Conservation (phyloP, 2,113 vertebrate genomes). For the Clarias macrocephalus region DNA sequence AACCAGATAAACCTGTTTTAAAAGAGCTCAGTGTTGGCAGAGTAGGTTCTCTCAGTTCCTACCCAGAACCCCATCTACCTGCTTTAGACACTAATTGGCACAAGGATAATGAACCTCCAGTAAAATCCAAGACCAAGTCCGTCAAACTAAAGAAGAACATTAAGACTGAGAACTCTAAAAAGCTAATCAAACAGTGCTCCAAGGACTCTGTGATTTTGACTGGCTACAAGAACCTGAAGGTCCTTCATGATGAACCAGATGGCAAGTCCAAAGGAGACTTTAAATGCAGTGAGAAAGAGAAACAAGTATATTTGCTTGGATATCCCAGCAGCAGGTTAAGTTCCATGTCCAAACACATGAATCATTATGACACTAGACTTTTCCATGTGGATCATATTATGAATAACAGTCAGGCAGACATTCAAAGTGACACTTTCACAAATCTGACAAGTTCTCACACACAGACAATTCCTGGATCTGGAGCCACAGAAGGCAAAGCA, state of each 20-base stretch:
- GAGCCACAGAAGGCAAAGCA: slow-evolving; percentile 63
- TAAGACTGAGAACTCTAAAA: slow-evolving; percentile 92
- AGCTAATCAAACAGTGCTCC: slow-evolving; percentile 87
- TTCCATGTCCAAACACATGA: slow-evolving; percentile 67
- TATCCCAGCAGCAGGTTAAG: slow-evolving; percentile 73
- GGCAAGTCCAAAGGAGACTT: slow-evolving; percentile 78
- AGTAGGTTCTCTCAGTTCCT: slow-evolving; percentile 75
- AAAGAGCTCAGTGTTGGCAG: slow-evolving; percentile 77
- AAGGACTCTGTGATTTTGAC: slow-evolving; percentile 96
- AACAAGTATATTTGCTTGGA: slow-evolving; percentile 71
- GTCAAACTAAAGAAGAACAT: slow-evolving; percentile 92
- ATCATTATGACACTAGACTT: slow-evolving; percentile 70
- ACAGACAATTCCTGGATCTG: slow-evolving; percentile 76
- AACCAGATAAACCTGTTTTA: slow-evolving; percentile 79
- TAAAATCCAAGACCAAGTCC: slow-evolving; percentile 92
- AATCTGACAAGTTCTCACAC: slow-evolving; percentile 70
- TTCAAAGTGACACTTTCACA: slow-evolving; percentile 68
- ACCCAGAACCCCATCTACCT: slow-evolving; percentile 75
- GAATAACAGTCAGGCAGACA: slow-evolving; percentile 66
- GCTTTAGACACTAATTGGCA: slow-evolving; percentile 74
- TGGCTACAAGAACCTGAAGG: slow-evolving; percentile 94
- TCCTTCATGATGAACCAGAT: slow-evolving; percentile 72
- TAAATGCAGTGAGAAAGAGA: slow-evolving; percentile 72
- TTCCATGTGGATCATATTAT: slow-evolving; percentile 66
- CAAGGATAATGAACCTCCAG: slow-evolving; percentile 80